Percentiles rank a stretch among this genome's conserved stretches.
Evolutionary conservation across 2,113 vertebrate species (phyloP).

Genomic region (Myocastor coypus): DNA sequence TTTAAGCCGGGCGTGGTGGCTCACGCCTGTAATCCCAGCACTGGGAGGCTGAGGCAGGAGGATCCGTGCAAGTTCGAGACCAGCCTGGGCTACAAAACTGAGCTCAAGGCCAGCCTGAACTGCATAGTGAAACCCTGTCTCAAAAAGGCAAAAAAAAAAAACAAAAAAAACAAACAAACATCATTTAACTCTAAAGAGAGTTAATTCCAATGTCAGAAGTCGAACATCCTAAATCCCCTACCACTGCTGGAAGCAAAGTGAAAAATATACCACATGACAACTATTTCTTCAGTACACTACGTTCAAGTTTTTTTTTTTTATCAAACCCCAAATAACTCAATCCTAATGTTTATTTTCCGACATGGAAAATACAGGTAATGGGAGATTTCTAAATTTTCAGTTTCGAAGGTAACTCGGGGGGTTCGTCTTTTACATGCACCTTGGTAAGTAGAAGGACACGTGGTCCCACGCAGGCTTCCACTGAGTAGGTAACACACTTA

Average conservation of each 20-base stretch:
- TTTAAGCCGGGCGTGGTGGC: no score
- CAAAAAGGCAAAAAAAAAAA: no score
- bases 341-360: neutral
- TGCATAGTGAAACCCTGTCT: no score
- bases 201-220: conserved; percentile 13
- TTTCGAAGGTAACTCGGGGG: neutral
- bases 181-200: conserved; percentile 1
- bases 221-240: conserved; percentile 23
- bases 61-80: no score
- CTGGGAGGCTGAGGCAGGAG: no score
- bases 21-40: no score
- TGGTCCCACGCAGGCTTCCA: rapidly evolving
- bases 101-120: no score
- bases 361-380: neutral
- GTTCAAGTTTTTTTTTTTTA: neutral
- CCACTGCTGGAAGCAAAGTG: neutral
- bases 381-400: neutral
- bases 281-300: neutral
- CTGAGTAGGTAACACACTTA: neutral
- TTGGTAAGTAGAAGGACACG: rapidly evolving
- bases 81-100: no score
- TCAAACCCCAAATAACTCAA: neutral
- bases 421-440: neutral
- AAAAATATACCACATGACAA: neutral
- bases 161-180: no score